These are phyloP conservation scores for Amphiprion percula DNA, from an alignment of 2,113 vertebrate genomes.

Conservation along the genomic window DNA sequence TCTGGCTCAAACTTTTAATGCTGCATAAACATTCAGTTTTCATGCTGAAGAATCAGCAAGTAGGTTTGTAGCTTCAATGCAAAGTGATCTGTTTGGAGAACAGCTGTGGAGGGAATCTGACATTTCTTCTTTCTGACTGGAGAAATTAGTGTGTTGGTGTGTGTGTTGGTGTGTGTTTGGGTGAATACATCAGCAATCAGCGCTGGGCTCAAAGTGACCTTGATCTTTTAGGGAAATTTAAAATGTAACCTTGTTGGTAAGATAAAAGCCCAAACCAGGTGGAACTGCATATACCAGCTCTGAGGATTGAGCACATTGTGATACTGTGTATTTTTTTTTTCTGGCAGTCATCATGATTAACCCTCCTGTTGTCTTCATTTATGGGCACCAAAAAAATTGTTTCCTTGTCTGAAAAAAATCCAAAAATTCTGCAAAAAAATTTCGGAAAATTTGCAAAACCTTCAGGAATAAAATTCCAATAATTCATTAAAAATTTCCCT, in stretches of 20 bases:
- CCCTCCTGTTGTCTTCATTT: no score
- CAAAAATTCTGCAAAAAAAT: no score
- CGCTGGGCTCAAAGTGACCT: constrained; percentile 23
- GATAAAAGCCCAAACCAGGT: constrained; percentile 13
- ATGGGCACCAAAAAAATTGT: no score
- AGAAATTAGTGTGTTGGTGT: background rate
- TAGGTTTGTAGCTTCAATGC: constrained; percentile 24
- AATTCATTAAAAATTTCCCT: no score
- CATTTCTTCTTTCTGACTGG: constrained; percentile 5
- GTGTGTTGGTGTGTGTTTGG: constrained; percentile 11
- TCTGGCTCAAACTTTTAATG: constrained; percentile 28
- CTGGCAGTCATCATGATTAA: background rate
- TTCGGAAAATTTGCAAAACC: no score
- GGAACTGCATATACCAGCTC: background rate
- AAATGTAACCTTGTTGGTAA: constrained; percentile 26
- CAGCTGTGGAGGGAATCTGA: constrained; percentile 33
- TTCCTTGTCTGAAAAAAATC: no score
- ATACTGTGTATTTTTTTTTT: background rate
- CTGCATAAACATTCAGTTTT: constrained; percentile 34
- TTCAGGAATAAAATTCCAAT: no score
- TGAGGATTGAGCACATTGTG: background rate
- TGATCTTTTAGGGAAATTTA: constrained; percentile 38
- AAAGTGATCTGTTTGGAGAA: constrained; percentile 8
- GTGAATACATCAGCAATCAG: constrained; percentile 27
- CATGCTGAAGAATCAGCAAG: constrained; percentile 36